Percentiles rank a stretch among this genome's conserved stretches.
Conservation (phyloP, 2,797 vertebrate genomes). For the Pseudocheirus occidentalis region DNA sequence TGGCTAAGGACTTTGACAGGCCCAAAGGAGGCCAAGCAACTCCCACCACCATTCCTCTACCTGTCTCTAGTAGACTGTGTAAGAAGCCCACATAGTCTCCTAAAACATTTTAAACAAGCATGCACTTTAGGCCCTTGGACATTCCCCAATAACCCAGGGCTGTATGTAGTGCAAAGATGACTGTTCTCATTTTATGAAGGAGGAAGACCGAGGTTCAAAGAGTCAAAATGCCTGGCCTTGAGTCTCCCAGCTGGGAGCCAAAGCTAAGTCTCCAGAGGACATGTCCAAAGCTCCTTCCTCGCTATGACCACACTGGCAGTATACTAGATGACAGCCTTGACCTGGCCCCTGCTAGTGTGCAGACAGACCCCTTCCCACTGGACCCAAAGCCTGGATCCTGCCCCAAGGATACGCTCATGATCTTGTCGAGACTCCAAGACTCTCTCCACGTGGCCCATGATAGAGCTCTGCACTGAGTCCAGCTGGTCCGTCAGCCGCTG, state of each 20-base stretch:
- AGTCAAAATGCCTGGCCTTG: not conserved
- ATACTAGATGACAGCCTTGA: not conserved
- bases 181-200: not conserved
- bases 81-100: not conserved
- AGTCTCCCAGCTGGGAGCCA: not conserved
- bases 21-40: not conserved
- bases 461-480: constrained; percentile 90
- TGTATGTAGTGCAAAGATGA: not conserved
- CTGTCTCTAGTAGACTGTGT: not conserved
- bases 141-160: not conserved
- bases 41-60: not conserved
- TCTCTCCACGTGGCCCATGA: constrained; percentile 92
- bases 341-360: too few species aligned
- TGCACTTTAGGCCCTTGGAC: not conserved
- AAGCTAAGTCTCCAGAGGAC: not conserved
- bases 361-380: not conserved
- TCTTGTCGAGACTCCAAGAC: constrained; percentile 92
- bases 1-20: constrained; percentile 77
- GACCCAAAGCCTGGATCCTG: not conserved
- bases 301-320: too few species aligned
- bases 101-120: not conserved
- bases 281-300: too few species aligned
- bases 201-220: not conserved
- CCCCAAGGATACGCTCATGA: constrained; percentile 95
- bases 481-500: constrained; percentile 89